A percentile compares a stretch with the other conserved stretches of the same genome.
These are phyloP conservation scores for Zaprionus inermis DNA, from an alignment of 1,140 invertebrate species.

Conservation along the genomic window DNA sequence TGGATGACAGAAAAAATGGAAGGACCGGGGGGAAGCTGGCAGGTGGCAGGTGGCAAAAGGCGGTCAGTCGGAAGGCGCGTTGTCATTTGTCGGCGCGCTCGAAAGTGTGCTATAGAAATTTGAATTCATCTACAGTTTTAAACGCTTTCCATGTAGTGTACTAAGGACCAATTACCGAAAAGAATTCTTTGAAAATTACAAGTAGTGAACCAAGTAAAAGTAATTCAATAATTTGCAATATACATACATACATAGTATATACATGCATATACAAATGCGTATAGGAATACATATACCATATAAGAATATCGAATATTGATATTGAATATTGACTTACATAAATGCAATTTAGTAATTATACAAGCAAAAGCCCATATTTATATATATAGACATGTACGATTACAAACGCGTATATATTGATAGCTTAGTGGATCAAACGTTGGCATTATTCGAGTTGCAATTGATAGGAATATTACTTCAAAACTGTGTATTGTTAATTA, in stretches of 20 bases:
- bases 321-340: conserved; percentile 68
- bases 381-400: conserved; percentile 47
- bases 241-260: conserved; percentile 36
- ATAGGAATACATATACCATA: conserved; percentile 25
- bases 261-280: conserved; percentile 26
- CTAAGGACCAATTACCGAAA: conserved; percentile 81
- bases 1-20: conserved; percentile 35
- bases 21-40: not conserved
- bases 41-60: not conserved
- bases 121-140: conserved; percentile 61
- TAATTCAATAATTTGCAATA: conserved; percentile 62
- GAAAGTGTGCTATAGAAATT: conserved; percentile 54
- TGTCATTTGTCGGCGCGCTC: conserved; percentile 43
- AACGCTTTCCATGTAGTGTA: conserved; percentile 80
- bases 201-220: conserved; percentile 49
- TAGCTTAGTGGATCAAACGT: conserved; percentile 75
- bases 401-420: conserved; percentile 40
- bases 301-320: conserved; percentile 60
- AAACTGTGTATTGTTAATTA: conserved; percentile 51
- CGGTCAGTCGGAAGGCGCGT: conserved; percentile 21
- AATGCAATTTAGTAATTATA: conserved; percentile 78
- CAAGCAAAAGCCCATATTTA: conserved; percentile 42
- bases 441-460: conserved; percentile 73
- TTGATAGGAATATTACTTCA: conserved; percentile 32
- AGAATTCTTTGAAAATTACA: conserved; percentile 50